Evolutionary conservation across 2,888 invertebrate genomes (phyloP), one percentile per base, ranked within the genome.

Genomic region (Drosophila robusta): DNA sequence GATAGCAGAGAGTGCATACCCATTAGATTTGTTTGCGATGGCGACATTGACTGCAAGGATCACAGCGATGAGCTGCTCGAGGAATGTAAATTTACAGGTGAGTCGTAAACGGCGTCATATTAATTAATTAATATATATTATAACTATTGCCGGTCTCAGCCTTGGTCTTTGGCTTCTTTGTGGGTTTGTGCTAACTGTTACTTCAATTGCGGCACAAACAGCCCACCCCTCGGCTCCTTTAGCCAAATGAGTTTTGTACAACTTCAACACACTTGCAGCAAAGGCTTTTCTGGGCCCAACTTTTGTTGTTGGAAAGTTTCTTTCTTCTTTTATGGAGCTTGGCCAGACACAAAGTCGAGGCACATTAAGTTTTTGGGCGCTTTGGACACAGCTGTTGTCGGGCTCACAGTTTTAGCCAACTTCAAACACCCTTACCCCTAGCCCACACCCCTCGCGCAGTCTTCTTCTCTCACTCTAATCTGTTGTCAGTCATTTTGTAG

Each of bases 1-100:
- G 8, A 54, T 80, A 95, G 95, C 91, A 95, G 95, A 80, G 94
- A 94, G 81, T 97, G 97, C 92, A 96, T 97, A 92, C 95, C 96
- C 18, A 93, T 95, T 70, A 94, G 95, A 68, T 96, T 95, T 94
- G 94, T 95, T 74, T 97, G 97, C 91, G 97, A 97, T 90, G 95
- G 95, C 60, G 94, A 95, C 52, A 93, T 95, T 83, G 97, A 97
- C 91, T 97, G 97, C 92, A 94, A 93, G 49, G 97, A 97, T 92
- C 94, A 95, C 89, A 95, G 96, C n/a, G 97, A 97, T 91, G 97
- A 97, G 93, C 94, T 94, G 87, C 93, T 94, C 58, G 93, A 94
- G 75, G 94, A 95, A 92, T 96, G 96, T 92, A 94, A 94, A 93
- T 94, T 95, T 94, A 91, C 91, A 93, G 92, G 90, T 90, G 64